Base-by-base conservation (phyloP, 2,113 vertebrate species). In the Gobius niger region DNA sequence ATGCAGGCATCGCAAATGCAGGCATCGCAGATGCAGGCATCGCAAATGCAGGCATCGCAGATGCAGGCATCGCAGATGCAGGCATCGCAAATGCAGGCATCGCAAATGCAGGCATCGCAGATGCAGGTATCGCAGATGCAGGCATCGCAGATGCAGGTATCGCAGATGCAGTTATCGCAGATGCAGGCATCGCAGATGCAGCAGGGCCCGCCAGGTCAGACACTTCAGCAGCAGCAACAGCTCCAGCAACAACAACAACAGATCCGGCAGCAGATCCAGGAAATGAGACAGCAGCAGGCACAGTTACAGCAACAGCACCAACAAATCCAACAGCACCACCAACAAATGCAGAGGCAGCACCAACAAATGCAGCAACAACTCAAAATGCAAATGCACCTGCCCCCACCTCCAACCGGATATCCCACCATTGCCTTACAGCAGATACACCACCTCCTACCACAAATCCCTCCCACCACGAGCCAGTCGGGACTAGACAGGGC, bases 321-420 rank as follows among this genome's bases (percentile, higher is more conserved):
- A 18, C 92, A 93, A 72, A 91, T 93, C 65, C 91, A 93, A 73
- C 86, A 92, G 76, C 92, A 93, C 15, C 92, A 93, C 54, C 92
- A 93, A 47, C 92, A 93, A 66, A 91, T 93, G 88, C 92, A 93
- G 84, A 82, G 90, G 83, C 92, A 93, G 66, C 92, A 92, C 76
- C 92, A 93, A 68, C 91, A 92, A 57, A 93, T 93, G 92, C 92
- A 93, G 71, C 92, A 92, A 69, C 93, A 93, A 6, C 89, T 93
- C 41, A 93, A 93, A 85, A 89, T 93, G 88, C 92, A 92, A 68
- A 92, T 92, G 76, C 66, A 89, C 5, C 67, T 93, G 72, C 92
- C 91, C 4, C 92, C 91, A 40, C 83, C 91, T 14, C 91, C 91
- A 5, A 60, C 90, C 1, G 84, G 87, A 11, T 93, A 92, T 52